Evolutionary conservation across 1,140 invertebrate species (phyloP).

Genomic region (Bursaphelenchus mucronatus): DNA sequence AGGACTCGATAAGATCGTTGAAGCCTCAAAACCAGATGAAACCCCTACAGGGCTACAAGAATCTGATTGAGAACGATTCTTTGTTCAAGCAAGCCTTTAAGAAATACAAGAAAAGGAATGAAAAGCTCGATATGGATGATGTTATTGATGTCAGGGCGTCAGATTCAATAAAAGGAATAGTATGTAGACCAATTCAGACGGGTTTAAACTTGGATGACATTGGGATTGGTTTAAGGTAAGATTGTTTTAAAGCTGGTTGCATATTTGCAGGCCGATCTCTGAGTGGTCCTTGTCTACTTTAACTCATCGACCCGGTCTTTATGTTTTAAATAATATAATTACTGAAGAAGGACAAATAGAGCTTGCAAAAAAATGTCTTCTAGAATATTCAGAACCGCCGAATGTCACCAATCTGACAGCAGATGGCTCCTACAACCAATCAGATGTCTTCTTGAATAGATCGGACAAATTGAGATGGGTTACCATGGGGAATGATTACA

Average conservation of each 20-base stretch:
- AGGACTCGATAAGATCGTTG: no score
- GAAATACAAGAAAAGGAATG: no score
- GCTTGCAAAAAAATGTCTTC: constrained; percentile 45
- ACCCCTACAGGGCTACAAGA: no score
- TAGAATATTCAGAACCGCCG: constrained; percentile 49
- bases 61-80: no score
- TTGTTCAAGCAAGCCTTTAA: no score
- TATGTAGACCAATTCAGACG: no score
- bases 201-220: no score
- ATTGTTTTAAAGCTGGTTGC: background rate
- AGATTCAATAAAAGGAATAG: no score
- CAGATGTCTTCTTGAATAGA: constrained; percentile 25
- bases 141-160: no score
- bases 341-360: constrained; percentile 26
- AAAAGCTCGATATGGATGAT: no score
- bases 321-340: constrained; percentile 31
- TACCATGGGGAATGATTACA: constrained; percentile 63
- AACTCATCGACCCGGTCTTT: constrained; percentile 34
- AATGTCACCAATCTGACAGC: constrained; percentile 51
- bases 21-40: no score
- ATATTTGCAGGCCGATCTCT: constrained; percentile 24
- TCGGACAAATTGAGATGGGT: constrained; percentile 41
- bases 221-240: background rate
- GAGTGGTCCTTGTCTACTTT: constrained; percentile 45
- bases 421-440: constrained; percentile 31